Percentiles rank a stretch among this genome's conserved stretches.
phyloP scores from a whole-genome alignment of 2,888 invertebrate species.

The Apoda limacodes region DNA sequence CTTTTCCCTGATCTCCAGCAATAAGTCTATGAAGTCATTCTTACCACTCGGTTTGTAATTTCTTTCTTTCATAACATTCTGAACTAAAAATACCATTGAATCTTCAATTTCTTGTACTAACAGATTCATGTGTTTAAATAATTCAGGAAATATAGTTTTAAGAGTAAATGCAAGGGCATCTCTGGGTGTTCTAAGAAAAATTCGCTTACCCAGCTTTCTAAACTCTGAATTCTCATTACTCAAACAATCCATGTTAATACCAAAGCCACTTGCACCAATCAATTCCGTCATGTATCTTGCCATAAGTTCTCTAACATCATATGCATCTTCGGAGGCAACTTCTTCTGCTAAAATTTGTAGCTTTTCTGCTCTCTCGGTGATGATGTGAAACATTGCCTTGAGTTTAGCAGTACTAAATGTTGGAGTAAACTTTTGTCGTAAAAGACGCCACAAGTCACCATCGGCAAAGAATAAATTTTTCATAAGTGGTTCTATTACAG shows the following conservation, averaged over 20 bases:
- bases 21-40: too few relatives aligned
- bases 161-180: constrained; percentile 28
- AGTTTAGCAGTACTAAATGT: constrained; percentile 52
- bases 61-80: constrained; percentile 36
- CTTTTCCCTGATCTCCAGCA: too few relatives aligned
- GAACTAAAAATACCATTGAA: constrained; percentile 35
- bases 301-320: too few relatives aligned
- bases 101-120: constrained; percentile 37
- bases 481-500: constrained; percentile 43
- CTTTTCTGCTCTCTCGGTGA: constrained; percentile 46
- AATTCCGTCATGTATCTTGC: too few relatives aligned
- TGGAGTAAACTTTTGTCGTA: constrained; percentile 48
- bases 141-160: constrained; percentile 44
- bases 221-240: constrained; percentile 49
- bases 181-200: too few relatives aligned
- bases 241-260: too few relatives aligned
- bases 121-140: constrained; percentile 37
- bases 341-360: constrained; percentile 41
- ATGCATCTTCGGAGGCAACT: constrained; percentile 32
- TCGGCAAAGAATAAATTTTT: constrained; percentile 53
- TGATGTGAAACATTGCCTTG: too few relatives aligned
- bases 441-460: constrained; percentile 53
- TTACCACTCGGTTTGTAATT: too few relatives aligned
- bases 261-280: too few relatives aligned
- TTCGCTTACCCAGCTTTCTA: constrained; percentile 44